Base-by-base conservation (phyloP, 2,888 invertebrate species). In the Selenia dentaria region DNA sequence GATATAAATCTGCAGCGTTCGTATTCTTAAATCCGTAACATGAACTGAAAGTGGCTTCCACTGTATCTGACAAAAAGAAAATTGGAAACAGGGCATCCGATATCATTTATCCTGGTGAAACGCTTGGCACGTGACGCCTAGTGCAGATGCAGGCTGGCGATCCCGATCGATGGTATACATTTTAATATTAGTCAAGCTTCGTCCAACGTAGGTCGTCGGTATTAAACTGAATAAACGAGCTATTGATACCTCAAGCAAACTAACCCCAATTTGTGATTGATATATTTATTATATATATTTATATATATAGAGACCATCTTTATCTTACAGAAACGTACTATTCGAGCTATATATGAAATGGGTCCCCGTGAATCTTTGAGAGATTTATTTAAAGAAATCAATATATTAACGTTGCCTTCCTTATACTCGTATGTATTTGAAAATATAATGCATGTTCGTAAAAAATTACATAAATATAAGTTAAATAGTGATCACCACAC, bases 91-190 rank as follows among this genome's bases (percentile, higher is more conserved):
- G 49, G 51, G 43, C 56, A 57, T 54, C 59, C 59, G 62, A 68
- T 67, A 62, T 64, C 60, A 71, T 70, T 71, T 74, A 66, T 71
- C 64, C 51, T 67, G 62, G 64, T 63, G 58, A 58, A 65, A 65
- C 64, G 64, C 58, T 65, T 57, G 60, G 65, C 59, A 69, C 73
- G 71, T 73, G 69, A 68, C 69, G 54, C 55, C 44, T 54, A 54
- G 55, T 64, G 65, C 67, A 66, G 59, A 58, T 70, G 74, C 74
- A 76, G 72, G 71, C 75, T 67, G 74, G 55, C 73, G 68, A 65
- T 64, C 57, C 51, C 57, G 67, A 77, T 79, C 72, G 76, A 81
- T 79, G 74, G 73, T 78, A 79, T 79, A 78, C 70, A 79, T 76
- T 80, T 81, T 79, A 77, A 79, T 79, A 79, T 74, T 67, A 67